Evolutionary conservation across 2,888 invertebrate genomes (phyloP), one percentile per base, ranked within the genome.

Genomic region (Teleogryllus oceanicus): DNA sequence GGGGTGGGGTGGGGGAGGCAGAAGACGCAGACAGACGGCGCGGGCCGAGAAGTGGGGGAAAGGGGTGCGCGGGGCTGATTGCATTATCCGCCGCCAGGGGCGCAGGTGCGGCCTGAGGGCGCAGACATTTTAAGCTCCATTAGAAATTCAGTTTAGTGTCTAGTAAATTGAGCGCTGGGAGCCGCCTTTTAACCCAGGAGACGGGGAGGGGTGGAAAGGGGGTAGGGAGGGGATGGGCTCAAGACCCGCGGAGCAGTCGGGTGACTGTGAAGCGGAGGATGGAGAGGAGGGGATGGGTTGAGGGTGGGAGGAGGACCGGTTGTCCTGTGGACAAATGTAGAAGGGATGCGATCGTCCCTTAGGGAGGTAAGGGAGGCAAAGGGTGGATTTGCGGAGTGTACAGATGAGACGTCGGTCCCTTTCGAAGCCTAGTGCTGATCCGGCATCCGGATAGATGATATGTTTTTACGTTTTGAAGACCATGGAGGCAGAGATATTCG

Each of bases 131-230:
- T 80, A 80, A 77, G 80, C 80, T 24, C 78, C 80, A 80, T 80
- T 80, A 80, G 77, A 80, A 80, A 80, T 80, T 80, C 78, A 80
- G 80, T 78, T 78, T 74, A 77, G 80, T 50, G 75, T 77, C 75
- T 75, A 80, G 50, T 50, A 80, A 80, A 78, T 80, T 80, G 80
- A 80, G 18, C 80, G 16, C 77, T 51, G 62, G 50, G 77, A 74
- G 75, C 77, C 75, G 76, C 50, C 80, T 78, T 78, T 50, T 78
- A 78, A 78, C 78, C 75, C 78, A 49, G 62, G 16, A 8, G 62
- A 4, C 62, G 62, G 3, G 16, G 1, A 62, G 13, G 62, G 13
- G 62, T 11, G 62, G 62, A 12, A 11, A 62, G n/a, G 13, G 62
- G 62, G 62, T 11, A n/a, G 62, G 62, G 62, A 62, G 62, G 62